Percentiles rank a stretch among this genome's conserved stretches.
These are phyloP conservation scores for Helogale parvula DNA, from an alignment of 2,113 vertebrate genomes.

Conservation along the genomic window DNA sequence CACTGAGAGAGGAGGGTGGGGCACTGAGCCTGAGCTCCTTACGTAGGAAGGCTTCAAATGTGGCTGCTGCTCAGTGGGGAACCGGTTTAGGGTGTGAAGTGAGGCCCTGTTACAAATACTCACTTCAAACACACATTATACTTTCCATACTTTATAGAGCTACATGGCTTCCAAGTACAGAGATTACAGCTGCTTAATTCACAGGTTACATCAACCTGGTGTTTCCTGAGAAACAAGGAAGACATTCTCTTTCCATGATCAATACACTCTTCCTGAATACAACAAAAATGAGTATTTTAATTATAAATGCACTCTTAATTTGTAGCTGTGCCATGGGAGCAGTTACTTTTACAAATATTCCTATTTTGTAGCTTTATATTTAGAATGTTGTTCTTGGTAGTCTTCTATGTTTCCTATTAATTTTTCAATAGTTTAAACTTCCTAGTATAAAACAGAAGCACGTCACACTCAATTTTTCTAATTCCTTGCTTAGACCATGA, in stretches of 20 bases:
- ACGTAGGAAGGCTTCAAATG: background rate
- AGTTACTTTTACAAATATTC: background rate
- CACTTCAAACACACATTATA: background rate
- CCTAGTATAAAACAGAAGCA: background rate
- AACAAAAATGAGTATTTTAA: background rate
- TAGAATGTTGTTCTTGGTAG: background rate
- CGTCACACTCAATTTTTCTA: background rate
- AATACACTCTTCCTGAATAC: background rate
- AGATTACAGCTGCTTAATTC: background rate
- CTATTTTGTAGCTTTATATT: background rate
- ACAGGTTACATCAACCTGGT: background rate
- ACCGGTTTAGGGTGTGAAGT: background rate
- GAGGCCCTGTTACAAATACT: background rate
- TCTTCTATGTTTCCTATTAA: conserved; percentile 3
- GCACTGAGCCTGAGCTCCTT: background rate
- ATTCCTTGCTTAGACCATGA: background rate
- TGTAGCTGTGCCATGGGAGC: background rate
- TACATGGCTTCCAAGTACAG: background rate
- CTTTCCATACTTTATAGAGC: background rate
- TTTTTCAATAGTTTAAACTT: conserved; percentile 6
- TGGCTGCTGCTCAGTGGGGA: background rate
- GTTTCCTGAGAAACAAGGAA: background rate
- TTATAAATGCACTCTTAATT: background rate
- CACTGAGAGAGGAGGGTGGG: background rate
- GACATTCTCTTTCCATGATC: background rate